Conservation (phyloP, 2,888 invertebrate species). For the Rhagonycha fulva region DNA sequence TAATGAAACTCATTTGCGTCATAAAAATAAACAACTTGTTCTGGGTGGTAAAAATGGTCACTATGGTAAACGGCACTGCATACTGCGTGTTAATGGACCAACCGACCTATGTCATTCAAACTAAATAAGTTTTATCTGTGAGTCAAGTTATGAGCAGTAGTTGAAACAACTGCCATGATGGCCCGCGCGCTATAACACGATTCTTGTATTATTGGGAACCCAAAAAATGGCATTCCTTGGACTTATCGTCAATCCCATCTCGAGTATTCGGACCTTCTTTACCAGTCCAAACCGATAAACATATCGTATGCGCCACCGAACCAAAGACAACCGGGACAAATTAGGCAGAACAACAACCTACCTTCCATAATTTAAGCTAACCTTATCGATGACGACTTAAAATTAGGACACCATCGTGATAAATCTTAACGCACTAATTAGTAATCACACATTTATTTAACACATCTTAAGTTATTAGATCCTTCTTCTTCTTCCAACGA, state of each 20-base stretch:
- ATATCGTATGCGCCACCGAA: slow-evolving; percentile 51
- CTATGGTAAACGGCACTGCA: slow-evolving; percentile 32
- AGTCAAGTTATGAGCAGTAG: slow-evolving; percentile 37
- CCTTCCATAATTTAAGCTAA: slow-evolving; percentile 52
- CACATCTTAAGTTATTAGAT: slow-evolving; percentile 12
- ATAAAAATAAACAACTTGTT: slow-evolving; percentile 44
- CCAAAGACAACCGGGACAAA: slow-evolving; percentile 52
- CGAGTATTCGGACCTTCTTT: slow-evolving; percentile 47
- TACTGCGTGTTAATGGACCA: slow-evolving; percentile 39
- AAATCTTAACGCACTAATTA: slow-evolving; percentile 27
- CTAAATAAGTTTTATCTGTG: slow-evolving; percentile 28
- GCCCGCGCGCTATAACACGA: slow-evolving; percentile 40
- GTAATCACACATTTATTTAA: slow-evolving; percentile 27
- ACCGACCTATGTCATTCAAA: slow-evolving; percentile 26
- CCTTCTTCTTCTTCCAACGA: background rate
- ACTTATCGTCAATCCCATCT: slow-evolving; percentile 45
- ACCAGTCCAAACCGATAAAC: slow-evolving; percentile 49
- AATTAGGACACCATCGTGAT: slow-evolving; percentile 28
- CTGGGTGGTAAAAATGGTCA: slow-evolving; percentile 41
- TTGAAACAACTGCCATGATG: slow-evolving; percentile 18
- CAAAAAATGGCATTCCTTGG: slow-evolving; percentile 49
- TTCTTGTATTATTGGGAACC: slow-evolving; percentile 42
- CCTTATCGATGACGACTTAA: slow-evolving; percentile 36
- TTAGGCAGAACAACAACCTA: slow-evolving; percentile 52
- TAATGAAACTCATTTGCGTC: slow-evolving; percentile 43